A percentile compares a stretch with the other conserved stretches of the same genome.
phyloP scores from a whole-genome alignment of 1,140 invertebrate genomes.

The Drosophila nannoptera region DNA sequence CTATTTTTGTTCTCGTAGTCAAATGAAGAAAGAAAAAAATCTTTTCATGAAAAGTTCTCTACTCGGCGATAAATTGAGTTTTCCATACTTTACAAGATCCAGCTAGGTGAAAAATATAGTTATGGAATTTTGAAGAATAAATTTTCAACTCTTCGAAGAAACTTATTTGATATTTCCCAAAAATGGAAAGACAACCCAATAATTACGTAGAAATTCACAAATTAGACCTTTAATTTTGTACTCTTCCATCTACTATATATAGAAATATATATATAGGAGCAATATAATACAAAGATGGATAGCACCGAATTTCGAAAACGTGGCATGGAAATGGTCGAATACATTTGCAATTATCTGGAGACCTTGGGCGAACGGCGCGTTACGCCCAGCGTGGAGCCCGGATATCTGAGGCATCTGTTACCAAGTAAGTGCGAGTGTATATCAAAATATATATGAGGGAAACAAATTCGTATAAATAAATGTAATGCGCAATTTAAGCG shows the following conservation, averaged over 20 bases:
- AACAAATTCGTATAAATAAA: background rate
- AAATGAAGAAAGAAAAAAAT: too few species aligned
- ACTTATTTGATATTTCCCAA: too few species aligned
- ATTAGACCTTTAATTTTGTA: too few species aligned
- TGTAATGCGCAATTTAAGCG: background rate
- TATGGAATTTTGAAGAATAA: too few species aligned
- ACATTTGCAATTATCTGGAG: conserved; percentile 96
- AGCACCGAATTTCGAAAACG: conserved; percentile 91
- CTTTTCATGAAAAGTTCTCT: too few species aligned
- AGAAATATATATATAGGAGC: conserved; percentile 16
- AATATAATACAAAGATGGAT: conserved; percentile 84
- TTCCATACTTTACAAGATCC: too few species aligned
- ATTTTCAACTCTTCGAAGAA: too few species aligned
- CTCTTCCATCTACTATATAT: background rate
- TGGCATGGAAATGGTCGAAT: conserved; percentile 98
- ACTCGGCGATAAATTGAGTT: too few species aligned
- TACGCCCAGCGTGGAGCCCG: conserved; percentile 93
- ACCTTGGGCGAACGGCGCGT: conserved; percentile 90
- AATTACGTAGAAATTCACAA: too few species aligned
- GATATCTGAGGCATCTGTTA: conserved; percentile 91
- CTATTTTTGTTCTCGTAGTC: too few species aligned
- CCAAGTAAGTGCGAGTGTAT: conserved; percentile 80
- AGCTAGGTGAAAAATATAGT: too few species aligned
- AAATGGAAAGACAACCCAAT: too few species aligned
- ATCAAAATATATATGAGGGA: conserved; percentile 1